A percentile compares a stretch with the other conserved stretches of the same genome.
Evolutionary conservation across 2,888 invertebrate species (phyloP).

Genomic region (Dryadula phaetusa): DNA sequence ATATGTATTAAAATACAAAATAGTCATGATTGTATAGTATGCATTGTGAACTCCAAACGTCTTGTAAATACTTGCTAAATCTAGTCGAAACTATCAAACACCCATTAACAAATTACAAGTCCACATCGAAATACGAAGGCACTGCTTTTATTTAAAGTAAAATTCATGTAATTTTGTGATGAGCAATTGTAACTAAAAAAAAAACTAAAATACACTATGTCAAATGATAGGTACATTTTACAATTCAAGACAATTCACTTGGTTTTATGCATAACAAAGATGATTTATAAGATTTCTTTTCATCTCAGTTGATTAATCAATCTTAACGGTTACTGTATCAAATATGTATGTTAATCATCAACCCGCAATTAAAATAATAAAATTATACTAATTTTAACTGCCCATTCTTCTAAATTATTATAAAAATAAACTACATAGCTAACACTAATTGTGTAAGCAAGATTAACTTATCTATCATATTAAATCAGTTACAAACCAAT

Average conservation of each 20-base stretch:
- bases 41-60: conserved; percentile 20
- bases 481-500: conserved; percentile 77
- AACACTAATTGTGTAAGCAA: conserved; percentile 78
- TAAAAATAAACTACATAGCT: conserved; percentile 72
- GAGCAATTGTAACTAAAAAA: conserved; percentile 48
- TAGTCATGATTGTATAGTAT: conserved; percentile 35
- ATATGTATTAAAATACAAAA: conserved; percentile 53
- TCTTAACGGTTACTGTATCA: conserved; percentile 20
- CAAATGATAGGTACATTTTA: conserved; percentile 34
- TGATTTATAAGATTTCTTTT: conserved; percentile 40
- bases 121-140: conserved; percentile 69
- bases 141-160: conserved; percentile 67
- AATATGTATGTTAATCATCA: conserved; percentile 34
- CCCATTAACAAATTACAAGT: conserved; percentile 54
- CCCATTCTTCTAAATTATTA: conserved; percentile 49
- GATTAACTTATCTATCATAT: conserved; percentile 70
- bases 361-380: conserved; percentile 33
- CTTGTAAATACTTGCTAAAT: conserved; percentile 28
- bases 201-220: conserved; percentile 41
- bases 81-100: conserved; percentile 36
- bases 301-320: not conserved
- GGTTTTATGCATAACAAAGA: conserved; percentile 44
- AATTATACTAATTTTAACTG: conserved; percentile 32
- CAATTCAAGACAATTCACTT: conserved; percentile 46
- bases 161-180: conserved; percentile 53